Base-by-base conservation (phyloP, 2,113 vertebrate genomes). In the Myodes glareolus region DNA sequence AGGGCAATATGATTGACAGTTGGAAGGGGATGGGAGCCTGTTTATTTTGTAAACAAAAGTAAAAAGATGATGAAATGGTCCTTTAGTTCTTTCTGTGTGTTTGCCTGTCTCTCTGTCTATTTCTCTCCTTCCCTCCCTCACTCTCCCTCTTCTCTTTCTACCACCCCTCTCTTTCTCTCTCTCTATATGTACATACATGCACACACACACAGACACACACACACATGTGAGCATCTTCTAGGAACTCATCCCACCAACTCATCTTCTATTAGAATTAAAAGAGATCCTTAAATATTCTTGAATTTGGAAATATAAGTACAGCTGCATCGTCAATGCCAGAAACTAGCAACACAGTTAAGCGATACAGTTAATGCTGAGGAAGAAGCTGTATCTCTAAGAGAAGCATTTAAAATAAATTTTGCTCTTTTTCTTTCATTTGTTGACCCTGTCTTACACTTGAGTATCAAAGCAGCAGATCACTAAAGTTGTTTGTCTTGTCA, bases 31-130 rank as follows among this genome's bases (percentile, higher is more conserved):
- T 90, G 92, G 93, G 21, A 82, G 82, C 12, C 21, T 90, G 39
- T 19, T 11, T 72, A 84, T 95, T 98, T 92, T 81, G 0, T 92
- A 89, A 92, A 45, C n/a, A 86, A 88, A 92, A 92, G 16, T 17
- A 91, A 94, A 96, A 94, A 92, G 91, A 97, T 90, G 85, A 97
- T n/a, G n/a, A n/a, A n/a, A n/a, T n/a, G n/a, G n/a, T n/a, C n/a
- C 0, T 0, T 75, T 81, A 82, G 39, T 31, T 50, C 42, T 67
- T 7, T 90, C 27, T 88, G 78, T 17, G 77, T 94, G 50, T 78
- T 5, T 72, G 36, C 55, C 19, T 63, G 12, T 25, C 10, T 80
- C 1, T 78, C 76, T 50, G 27, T 50, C 16, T 50, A 0, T 21
- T 36, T 81, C 21, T 58, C 13, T 63, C n/a, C 23, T 1, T 39